Evolutionary conservation across 1,140 invertebrate genomes (phyloP).

Genomic region (Cataglyphis hispanica): DNA sequence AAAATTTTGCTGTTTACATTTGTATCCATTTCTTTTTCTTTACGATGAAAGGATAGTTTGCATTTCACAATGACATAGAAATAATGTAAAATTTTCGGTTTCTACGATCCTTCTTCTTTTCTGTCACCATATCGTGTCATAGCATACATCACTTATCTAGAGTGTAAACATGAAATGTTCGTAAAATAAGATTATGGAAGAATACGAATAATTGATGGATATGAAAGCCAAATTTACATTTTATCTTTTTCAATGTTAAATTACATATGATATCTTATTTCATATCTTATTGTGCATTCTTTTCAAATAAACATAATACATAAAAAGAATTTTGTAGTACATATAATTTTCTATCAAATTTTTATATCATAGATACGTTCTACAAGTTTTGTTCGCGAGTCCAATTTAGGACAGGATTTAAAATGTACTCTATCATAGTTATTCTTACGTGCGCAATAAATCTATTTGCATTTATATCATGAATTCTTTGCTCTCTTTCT

Average conservation of each 20-base stretch:
- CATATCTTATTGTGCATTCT: not conserved
- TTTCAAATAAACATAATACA: not conserved
- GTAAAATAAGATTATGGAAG: not conserved
- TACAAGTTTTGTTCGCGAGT: not conserved
- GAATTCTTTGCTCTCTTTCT: not conserved
- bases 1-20: conserved; percentile 22
- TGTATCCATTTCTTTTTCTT: conserved; percentile 1
- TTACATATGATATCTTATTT: not conserved
- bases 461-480: conserved; percentile 50
- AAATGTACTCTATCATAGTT: conserved; percentile 54
- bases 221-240: not conserved
- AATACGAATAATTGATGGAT: not conserved
- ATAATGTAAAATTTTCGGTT: conserved; percentile 40
- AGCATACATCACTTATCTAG: conserved; percentile 39
- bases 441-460: conserved; percentile 53
- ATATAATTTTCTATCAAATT: conserved; percentile 1
- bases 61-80: conserved; percentile 7
- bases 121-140: conserved; percentile 25
- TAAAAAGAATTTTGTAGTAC: conserved; percentile 21
- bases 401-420: conserved; percentile 44
- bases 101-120: conserved; percentile 15
- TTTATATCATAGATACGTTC: conserved; percentile 1
- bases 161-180: conserved; percentile 47
- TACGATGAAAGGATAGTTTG: not conserved
- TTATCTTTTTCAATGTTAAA: not conserved